A percentile compares a stretch with the other conserved stretches of the same genome.
Conservation (phyloP, 2,888 invertebrate species). For the Parascotia fuliginaria region DNA sequence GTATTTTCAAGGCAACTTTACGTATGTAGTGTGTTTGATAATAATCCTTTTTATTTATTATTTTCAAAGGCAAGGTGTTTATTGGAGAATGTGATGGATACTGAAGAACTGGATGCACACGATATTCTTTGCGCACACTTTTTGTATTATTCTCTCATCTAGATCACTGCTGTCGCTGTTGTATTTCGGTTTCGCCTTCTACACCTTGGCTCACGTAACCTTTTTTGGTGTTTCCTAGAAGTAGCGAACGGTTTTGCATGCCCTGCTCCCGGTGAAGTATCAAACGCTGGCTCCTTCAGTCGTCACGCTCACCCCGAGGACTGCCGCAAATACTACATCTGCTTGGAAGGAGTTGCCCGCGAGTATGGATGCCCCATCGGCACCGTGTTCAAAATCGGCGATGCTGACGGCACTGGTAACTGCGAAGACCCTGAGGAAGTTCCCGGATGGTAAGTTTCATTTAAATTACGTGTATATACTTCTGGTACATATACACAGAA, state of each 20-base stretch:
- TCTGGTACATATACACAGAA: constrained; percentile 25
- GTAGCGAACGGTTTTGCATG: constrained; percentile 96
- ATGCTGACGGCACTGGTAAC: constrained; percentile 95
- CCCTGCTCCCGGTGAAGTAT: constrained; percentile 92
- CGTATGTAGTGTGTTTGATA: neutral
- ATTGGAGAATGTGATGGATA: neutral
- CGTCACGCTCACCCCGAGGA: constrained; percentile 97
- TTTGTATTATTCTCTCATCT: constrained; percentile 47
- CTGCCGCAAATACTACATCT: constrained; percentile 98
- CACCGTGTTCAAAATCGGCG: constrained; percentile 97
- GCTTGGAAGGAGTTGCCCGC: constrained; percentile 94
- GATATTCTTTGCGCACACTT: constrained; percentile 20
- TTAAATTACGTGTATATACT: constrained; percentile 31
- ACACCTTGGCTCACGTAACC: constrained; percentile 66
- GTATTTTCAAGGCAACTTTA: constrained; percentile 15
- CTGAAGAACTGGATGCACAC: constrained; percentile 11
- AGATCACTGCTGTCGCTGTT: constrained; percentile 51
- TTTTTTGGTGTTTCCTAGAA: constrained; percentile 87
- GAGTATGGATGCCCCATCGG: constrained; percentile 98
- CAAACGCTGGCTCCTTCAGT: constrained; percentile 95
- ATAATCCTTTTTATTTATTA: constrained; percentile 6
- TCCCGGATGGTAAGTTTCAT: constrained; percentile 94
- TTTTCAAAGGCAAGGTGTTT: neutral
- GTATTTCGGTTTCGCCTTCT: constrained; percentile 63
- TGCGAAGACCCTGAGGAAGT: constrained; percentile 98